Evolutionary conservation across 2,113 vertebrate species (phyloP), one percentile per base, ranked within the genome.

Genomic region (Oreocharis arfaki): DNA sequence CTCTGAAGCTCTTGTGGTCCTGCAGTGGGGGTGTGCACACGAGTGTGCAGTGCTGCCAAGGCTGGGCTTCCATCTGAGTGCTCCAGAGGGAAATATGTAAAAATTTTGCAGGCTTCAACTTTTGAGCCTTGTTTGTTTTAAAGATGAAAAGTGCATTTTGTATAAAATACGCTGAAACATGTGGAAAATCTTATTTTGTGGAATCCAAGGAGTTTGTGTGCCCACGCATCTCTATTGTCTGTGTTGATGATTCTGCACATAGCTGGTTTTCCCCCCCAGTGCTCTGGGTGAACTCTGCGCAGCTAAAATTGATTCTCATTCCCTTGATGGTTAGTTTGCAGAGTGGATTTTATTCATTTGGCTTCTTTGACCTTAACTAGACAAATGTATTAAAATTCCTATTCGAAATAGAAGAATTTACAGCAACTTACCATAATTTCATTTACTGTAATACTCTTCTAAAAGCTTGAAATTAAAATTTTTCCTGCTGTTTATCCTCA

Each of bases 221-320:
- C 92, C 82, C 80, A 95, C 90, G 0, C 89, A 19, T 87, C 21
- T 24, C 85, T 81, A 52, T 96, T 96, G 95, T 96, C 53, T 0
- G 0, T 47, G 53, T 37, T 91, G 96, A 95, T 97, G 94, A 95
- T 74, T 87, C 65, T 92, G 95, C 77, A 87, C 84, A 95, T 96
- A 91, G 53, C 73, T 93, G 47, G 4, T 49, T 92, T 74, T 6
- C 46, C 57, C 73, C 64, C 50, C 42, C 67, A 50, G 37, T 64
- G 70, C 82, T 90, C 63, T 18, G 4, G 33, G 28, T 73, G 90
- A 88, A 35, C 85, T 87, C 71, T 77, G 42, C 27, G 10, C 63
- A 47, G 82, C 86, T 74, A 23, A 87, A 86, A 92, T 84, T 92
- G 79, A 73, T 92, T 94, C 64, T 60, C 8, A 1, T 69, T 84